Percentiles rank a stretch among this genome's conserved stretches.
phyloP scores from a whole-genome alignment of 2,888 invertebrate species.

The Diogma glabrata region DNA sequence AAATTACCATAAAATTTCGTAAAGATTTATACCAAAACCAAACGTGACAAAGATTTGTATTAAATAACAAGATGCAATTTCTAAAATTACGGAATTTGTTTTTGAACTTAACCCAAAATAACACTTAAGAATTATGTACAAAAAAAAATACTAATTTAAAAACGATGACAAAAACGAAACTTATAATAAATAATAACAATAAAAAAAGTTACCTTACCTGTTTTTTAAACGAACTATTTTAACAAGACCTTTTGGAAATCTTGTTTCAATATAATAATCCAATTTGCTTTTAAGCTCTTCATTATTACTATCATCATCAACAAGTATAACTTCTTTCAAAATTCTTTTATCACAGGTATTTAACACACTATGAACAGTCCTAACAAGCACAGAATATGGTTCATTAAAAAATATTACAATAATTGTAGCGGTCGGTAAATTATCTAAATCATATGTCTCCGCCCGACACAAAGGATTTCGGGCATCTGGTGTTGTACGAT shows the following conservation, averaged over 20 bases:
- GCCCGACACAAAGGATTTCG: conserved; percentile 31
- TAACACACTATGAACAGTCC: conserved; percentile 64
- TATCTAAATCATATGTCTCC: conserved; percentile 44
- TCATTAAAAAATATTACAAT: conserved; percentile 84
- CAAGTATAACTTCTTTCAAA: conserved; percentile 81
- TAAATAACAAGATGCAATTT: too few relatives aligned
- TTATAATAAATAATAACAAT: too few relatives aligned
- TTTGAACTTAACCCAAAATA: too few relatives aligned
- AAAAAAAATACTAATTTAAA: too few relatives aligned
- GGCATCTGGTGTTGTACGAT: conserved; percentile 47
- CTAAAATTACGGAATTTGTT: too few relatives aligned
- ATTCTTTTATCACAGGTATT: conserved; percentile 49
- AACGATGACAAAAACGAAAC: too few relatives aligned
- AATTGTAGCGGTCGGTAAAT: conserved; percentile 63
- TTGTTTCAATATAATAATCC: conserved; percentile 64
- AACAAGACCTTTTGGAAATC: conserved; percentile 55
- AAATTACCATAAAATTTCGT: too few relatives aligned
- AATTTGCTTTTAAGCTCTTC: conserved; percentile 60
- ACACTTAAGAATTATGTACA: too few relatives aligned
- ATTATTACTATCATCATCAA: conserved; percentile 88
- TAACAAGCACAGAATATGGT: conserved; percentile 69
- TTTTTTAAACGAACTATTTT: conserved; percentile 62
- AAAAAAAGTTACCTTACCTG: conserved; percentile 37
- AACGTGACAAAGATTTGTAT: too few relatives aligned
- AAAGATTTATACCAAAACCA: too few relatives aligned